Conservation (phyloP, 1,140 invertebrate genomes). For the Nautilus pompilius region DNA sequence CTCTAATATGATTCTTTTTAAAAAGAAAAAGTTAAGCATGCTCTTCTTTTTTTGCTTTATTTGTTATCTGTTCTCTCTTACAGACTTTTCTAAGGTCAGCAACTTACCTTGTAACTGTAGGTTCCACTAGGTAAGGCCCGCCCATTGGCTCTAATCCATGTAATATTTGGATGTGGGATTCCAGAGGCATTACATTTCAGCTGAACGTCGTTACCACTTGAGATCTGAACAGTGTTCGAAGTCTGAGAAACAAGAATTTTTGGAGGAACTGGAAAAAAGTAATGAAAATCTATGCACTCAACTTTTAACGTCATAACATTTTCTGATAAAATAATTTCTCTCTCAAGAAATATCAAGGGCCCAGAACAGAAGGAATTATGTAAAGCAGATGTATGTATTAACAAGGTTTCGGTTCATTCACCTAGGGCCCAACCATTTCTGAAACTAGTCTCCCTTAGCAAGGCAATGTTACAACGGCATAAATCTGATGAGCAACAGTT, state of each 20-base stretch:
- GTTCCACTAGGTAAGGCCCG: slow-evolving; percentile 26
- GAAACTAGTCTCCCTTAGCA: no score
- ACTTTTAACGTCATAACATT: background rate
- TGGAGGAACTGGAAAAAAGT: slow-evolving; percentile 43
- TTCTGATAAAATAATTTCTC: slow-evolving; percentile 4
- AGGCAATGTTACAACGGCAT: no score
- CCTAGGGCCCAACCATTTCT: no score
- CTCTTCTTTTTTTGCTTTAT: no score
- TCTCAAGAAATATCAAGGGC: background rate
- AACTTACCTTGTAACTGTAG: slow-evolving; percentile 23
- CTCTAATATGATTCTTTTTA: no score
- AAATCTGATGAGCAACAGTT: no score
- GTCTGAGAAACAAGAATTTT: slow-evolving; percentile 69
- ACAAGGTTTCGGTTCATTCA: no score
- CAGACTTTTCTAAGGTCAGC: no score
- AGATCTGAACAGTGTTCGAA: slow-evolving; percentile 75
- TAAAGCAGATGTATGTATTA: no score
- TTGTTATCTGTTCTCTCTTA: no score
- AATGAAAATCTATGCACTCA: background rate
- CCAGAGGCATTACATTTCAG: slow-evolving; percentile 72
- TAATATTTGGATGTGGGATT: slow-evolving; percentile 77
- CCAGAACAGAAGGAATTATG: no score
- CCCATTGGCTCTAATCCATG: slow-evolving; percentile 63
- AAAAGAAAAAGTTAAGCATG: no score
- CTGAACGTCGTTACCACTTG: slow-evolving; percentile 73